Evolutionary conservation across 2,888 invertebrate species (phyloP).

Genomic region (Pomacea canaliculata): DNA sequence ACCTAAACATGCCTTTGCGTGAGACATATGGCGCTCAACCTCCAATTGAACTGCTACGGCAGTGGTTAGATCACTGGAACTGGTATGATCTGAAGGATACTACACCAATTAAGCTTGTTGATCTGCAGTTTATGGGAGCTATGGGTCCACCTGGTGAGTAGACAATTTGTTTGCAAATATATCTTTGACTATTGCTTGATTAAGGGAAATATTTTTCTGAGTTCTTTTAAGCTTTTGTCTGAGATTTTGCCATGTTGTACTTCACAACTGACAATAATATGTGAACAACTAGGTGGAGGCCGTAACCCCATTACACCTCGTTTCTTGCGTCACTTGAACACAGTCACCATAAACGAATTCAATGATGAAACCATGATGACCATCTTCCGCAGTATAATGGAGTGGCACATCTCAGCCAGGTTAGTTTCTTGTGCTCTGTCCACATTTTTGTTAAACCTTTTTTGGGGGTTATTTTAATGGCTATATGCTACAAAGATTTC

Average conservation of each 20-base stretch:
- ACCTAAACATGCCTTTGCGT: slow-evolving; percentile 93
- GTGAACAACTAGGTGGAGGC: slow-evolving; percentile 68
- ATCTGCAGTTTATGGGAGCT: slow-evolving; percentile 68
- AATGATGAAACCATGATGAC: slow-evolving; percentile 69
- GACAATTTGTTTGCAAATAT: not conserved
- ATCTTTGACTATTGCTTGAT: not conserved
- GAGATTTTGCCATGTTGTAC: no score
- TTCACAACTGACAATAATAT: no score
- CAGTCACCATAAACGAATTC: slow-evolving; percentile 70
- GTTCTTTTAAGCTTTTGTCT: no score
- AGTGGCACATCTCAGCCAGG: slow-evolving; percentile 78
- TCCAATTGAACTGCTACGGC: slow-evolving; percentile 85
- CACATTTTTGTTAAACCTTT: not conserved
- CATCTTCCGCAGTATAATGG: slow-evolving; percentile 69
- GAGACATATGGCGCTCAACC: slow-evolving; percentile 94
- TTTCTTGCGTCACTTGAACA: slow-evolving; percentile 70
- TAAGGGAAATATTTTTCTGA: no score
- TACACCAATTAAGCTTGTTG: slow-evolving; percentile 66
- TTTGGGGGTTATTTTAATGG: not conserved
- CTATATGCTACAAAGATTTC: no score
- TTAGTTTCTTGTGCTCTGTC: slow-evolving; percentile 46
- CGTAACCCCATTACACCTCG: slow-evolving; percentile 69
- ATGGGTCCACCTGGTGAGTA: slow-evolving; percentile 69
- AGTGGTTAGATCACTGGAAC: slow-evolving; percentile 70
- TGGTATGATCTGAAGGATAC: slow-evolving; percentile 70